These are phyloP conservation scores for Enteromius argenteus DNA, from an alignment of 2,797 vertebrate species.

Conservation along the genomic window DNA sequence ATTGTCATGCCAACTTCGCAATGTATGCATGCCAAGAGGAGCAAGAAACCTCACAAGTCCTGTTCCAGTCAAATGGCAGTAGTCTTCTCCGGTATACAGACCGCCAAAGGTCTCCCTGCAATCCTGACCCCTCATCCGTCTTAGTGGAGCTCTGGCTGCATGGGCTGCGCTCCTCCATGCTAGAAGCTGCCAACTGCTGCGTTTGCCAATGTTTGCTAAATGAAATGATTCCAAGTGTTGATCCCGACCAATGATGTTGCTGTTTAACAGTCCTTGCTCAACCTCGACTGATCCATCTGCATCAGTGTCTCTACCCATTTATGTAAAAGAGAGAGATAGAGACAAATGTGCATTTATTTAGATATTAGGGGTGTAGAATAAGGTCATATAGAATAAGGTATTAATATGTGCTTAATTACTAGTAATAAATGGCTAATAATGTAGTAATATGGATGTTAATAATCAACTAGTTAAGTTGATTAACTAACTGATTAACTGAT, in stretches of 20 bases:
- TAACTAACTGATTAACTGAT: no score
- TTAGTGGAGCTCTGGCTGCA: constrained; percentile 21
- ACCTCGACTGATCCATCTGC: constrained; percentile 51
- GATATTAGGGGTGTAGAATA: no score
- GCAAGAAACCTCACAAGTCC: constrained; percentile 3
- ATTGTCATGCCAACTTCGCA: constrained; percentile 13
- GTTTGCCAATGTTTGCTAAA: constrained; percentile 66
- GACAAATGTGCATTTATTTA: constrained; percentile 52
- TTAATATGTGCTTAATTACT: no score
- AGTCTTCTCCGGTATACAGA: constrained; percentile 7
- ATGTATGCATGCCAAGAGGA: constrained; percentile 4
- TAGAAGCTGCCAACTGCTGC: constrained; percentile 60
- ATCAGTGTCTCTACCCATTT: constrained; percentile 33
- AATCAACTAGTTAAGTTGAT: no score
- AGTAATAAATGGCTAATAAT: no score
- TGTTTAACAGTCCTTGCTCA: constrained; percentile 51
- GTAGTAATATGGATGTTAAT: no score
- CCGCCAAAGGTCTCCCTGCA: constrained; percentile 27
- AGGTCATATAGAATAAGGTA: no score
- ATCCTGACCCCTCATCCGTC: constrained; percentile 47
- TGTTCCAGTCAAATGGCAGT: constrained; percentile 25
- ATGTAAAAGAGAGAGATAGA: neutral
- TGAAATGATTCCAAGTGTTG: constrained; percentile 64
- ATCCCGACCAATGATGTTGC: constrained; percentile 45
- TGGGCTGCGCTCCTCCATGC: constrained; percentile 52